Evolutionary conservation across 2,888 invertebrate genomes (phyloP).

Genomic region (Dynastes grantii): DNA sequence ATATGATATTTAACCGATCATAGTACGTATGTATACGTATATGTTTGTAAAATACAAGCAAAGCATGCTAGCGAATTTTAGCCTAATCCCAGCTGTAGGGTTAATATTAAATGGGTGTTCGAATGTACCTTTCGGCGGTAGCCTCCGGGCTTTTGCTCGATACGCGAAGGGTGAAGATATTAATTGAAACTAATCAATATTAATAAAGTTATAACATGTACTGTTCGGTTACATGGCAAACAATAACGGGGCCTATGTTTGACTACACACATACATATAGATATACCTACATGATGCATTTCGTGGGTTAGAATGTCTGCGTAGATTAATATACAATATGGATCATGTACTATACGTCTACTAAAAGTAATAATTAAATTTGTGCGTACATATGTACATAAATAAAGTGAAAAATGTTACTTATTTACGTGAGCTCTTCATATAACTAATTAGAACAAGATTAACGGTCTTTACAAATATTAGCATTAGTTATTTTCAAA

Average conservation of each 20-base stretch:
- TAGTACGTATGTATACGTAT: background rate
- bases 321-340: background rate
- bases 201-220: constrained; percentile 63
- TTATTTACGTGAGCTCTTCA: too few relatives aligned
- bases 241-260: constrained; percentile 41
- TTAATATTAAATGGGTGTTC: constrained; percentile 67
- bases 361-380: too few relatives aligned
- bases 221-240: constrained; percentile 46
- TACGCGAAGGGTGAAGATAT: constrained; percentile 61
- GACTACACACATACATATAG: background rate
- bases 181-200: constrained; percentile 69
- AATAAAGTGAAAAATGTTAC: too few relatives aligned
- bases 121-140: constrained; percentile 65
- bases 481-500: too few relatives aligned
- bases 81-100: constrained; percentile 58
- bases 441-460: too few relatives aligned
- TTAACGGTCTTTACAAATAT: too few relatives aligned
- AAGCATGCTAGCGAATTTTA: constrained; percentile 53
- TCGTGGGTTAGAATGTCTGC: background rate
- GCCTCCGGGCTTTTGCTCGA: constrained; percentile 53
- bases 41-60: constrained; percentile 54
- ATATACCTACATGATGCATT: background rate
- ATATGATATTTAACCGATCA: constrained; percentile 43
- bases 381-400: background rate
- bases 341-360: background rate